A percentile compares a stretch with the other conserved stretches of the same genome.
phyloP scores from a whole-genome alignment of 2,888 invertebrate genomes.

The Calameuta pallipes region DNA sequence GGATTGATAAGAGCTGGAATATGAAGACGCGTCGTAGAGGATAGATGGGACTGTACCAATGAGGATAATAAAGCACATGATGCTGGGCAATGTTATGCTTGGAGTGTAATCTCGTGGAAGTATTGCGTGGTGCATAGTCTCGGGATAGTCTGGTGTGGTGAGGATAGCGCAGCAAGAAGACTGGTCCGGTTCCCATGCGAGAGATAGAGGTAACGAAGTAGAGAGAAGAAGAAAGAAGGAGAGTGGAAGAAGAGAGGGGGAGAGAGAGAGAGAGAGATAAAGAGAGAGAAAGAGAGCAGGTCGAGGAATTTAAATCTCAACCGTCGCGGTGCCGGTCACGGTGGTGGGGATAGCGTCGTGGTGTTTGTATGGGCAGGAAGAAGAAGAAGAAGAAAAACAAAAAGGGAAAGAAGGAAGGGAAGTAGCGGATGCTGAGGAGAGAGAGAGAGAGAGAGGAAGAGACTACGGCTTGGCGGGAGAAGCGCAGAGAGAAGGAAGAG shows the following conservation, averaged over 20 bases:
- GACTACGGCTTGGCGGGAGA: constrained; percentile 10
- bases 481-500: constrained; percentile 24
- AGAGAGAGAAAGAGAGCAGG: constrained; percentile 3
- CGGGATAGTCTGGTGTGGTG: too few relatives aligned
- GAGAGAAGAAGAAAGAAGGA: background rate
- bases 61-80: too few relatives aligned
- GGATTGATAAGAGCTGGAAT: too few relatives aligned
- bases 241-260: constrained; percentile 10
- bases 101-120: too few relatives aligned
- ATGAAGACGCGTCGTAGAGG: too few relatives aligned
- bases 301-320: constrained; percentile 65
- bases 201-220: constrained; percentile 3
- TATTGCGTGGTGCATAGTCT: too few relatives aligned
- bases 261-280: background rate
- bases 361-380: background rate
- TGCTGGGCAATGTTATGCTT: too few relatives aligned
- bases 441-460: constrained; percentile 27
- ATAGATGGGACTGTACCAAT: too few relatives aligned
- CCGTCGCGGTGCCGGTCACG: constrained; percentile 54
- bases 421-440: constrained; percentile 16
- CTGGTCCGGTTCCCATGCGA: background rate
- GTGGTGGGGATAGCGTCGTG: constrained; percentile 33
- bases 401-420: background rate
- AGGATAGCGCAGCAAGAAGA: too few relatives aligned
- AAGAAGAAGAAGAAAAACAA: background rate